Evolutionary conservation across 2,113 vertebrate species (phyloP).

Genomic region (Mionectes macconnelli): DNA sequence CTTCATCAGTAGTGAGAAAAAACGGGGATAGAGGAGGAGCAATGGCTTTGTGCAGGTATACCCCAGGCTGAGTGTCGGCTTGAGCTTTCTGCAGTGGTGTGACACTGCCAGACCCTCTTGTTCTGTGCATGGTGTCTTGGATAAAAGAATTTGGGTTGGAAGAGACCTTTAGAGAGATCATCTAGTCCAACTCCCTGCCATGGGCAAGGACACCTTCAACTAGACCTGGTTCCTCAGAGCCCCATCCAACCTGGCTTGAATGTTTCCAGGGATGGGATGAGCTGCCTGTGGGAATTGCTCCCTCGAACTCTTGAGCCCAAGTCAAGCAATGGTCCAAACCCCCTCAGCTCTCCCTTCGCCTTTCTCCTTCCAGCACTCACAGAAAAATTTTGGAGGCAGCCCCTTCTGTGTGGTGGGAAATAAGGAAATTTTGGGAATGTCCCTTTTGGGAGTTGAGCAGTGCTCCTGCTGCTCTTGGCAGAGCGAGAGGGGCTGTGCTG

Average conservation of each 20-base stretch:
- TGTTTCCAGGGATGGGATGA: background rate
- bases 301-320: background rate
- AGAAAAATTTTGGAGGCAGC: background rate
- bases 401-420: rapidly evolving
- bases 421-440: background rate
- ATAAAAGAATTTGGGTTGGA: background rate
- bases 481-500: background rate
- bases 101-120: background rate
- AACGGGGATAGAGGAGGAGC: background rate
- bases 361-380: background rate
- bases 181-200: background rate
- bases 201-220: background rate
- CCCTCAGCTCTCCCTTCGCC: background rate
- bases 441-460: background rate
- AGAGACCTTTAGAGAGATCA: background rate
- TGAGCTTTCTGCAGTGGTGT: too few relatives aligned
- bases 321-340: rapidly evolving
- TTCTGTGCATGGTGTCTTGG: rapidly evolving
- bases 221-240: background rate
- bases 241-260: background rate
- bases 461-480: background rate
- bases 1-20: background rate
- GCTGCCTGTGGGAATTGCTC: background rate
- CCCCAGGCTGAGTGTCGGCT: background rate
- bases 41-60: rapidly evolving